These are phyloP conservation scores for Gorilla gorilla DNA, from an alignment of 2,113 vertebrate genomes.

Conservation along the genomic window DNA sequence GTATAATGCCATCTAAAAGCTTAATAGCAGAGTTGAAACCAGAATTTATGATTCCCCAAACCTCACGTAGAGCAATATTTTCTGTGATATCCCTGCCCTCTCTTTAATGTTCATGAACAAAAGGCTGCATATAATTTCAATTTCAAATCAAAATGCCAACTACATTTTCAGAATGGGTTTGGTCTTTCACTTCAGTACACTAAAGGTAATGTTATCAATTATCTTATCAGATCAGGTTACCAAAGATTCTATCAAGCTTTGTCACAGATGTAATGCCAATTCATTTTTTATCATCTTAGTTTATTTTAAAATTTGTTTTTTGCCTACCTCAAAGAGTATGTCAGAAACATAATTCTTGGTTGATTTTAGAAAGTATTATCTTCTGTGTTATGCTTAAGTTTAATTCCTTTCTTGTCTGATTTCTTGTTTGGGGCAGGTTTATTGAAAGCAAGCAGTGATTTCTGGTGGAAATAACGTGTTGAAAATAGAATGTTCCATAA, in stretches of 20 bases:
- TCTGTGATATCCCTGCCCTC: slow-evolving; percentile 31
- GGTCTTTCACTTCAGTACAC: not conserved
- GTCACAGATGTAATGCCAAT: not conserved
- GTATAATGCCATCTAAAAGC: slow-evolving; percentile 67
- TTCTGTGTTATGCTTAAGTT: not conserved
- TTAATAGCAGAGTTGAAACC: slow-evolving; percentile 51
- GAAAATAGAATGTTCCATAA: not conserved
- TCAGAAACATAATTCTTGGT: slow-evolving; percentile 3
- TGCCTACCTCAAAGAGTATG: not conserved
- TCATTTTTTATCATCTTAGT: not conserved
- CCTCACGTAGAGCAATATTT: not conserved
- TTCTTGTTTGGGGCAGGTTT: slow-evolving; percentile 2
- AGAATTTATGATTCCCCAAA: slow-evolving; percentile 76
- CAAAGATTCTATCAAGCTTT: not conserved
- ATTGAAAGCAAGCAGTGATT: slow-evolving; percentile 14
- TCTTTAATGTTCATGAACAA: slow-evolving; percentile 55
- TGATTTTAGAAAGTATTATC: not conserved
- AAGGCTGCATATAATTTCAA: slow-evolving; percentile 43
- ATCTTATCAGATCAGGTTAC: not conserved
- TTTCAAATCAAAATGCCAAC: slow-evolving; percentile 46
- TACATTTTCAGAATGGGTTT: not conserved
- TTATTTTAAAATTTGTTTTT: not conserved
- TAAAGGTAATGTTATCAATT: not conserved
- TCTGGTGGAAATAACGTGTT: not conserved
- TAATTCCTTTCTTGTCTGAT: slow-evolving; percentile 9